Evolutionary conservation across 2,888 invertebrate genomes (phyloP), one percentile per base, ranked within the genome.

Genomic region (Diplazon laetatorius): DNA sequence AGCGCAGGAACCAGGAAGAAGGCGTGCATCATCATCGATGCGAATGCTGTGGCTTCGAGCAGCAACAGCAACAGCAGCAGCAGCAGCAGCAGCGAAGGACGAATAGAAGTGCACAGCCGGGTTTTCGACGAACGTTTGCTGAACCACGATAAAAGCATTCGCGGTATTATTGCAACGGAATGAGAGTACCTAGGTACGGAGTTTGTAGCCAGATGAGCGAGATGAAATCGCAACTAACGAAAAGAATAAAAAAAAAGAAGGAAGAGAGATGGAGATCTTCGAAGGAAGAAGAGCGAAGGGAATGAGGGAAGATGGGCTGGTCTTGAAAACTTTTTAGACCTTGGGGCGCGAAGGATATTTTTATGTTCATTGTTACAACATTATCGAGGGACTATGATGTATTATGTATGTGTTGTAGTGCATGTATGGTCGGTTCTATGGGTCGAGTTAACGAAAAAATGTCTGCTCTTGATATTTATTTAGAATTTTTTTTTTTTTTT

Each of bases 251-350:
- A n/a, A n/a, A n/a, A n/a, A 35, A 50, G 37, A 59, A 59, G 16
- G 18, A 48, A 59, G n/a, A 62, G 55, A 66, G 77, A 68, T 72
- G 62, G 68, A 77, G 72, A 77, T 77, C 72, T 72, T 55, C 9
- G 60, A 46, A 76, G 39, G 48, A 46, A 16, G 57, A 35, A 68
- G 55, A 71, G 37, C 22, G 46, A 62, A 60, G 60, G 44, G 55
- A 72, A 77, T 10, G 60, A 66, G 60, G 68, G 52, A 59, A 63
- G 63, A 30, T 55, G 62, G 60, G 52, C 39, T 62, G 71, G 66
- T 72, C 76, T 76, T 55, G 62, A n/a, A 77, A 68, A 68, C 55
- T 52, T 77, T 68, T 57, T 46, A 57, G 62, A 35, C 63, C 68
- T 59, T 72, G 60, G 48, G 22, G 72, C 59, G 30, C n/a, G n/a